Base-by-base conservation (phyloP, 1,140 invertebrate genomes). In the Hyles euphorbiae region DNA sequence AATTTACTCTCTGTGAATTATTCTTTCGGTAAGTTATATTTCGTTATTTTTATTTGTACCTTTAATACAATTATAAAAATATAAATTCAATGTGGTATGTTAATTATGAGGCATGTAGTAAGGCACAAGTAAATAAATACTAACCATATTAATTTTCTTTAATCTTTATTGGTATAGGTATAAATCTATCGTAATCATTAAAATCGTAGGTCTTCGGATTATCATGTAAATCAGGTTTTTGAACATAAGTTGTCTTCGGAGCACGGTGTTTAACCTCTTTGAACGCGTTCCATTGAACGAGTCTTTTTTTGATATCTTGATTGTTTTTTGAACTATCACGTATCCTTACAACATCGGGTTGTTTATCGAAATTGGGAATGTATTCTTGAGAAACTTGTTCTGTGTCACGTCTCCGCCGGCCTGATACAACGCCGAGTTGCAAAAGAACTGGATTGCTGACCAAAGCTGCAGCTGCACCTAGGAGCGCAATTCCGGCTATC, bases 401-500 rank as follows among this genome's bases (percentile, higher is more conserved):
- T 1, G 82, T 79, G 34, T 87, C 78, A 54, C 87, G 76, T 74
- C 76, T 82, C 58, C 72, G 66, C 69, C 75, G 76, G 5, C 93
- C 92, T 3, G 91, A 90, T 7, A 95, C 89, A 3, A 94, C 92
- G 51, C 94, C 94, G 36, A 96, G 87, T 74, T 95, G 94, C 5
- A 96, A 79, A 9, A 96, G 89, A 36, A 95, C 90, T 2, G 95
- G 95, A 83, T 95, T 95, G 51, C 92, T 92, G 44, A 94, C 93
- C 44, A 95, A 82, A 3, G 94, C 93, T 22, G 94, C 94, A 0
- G 94, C 94, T 5, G 94, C 94, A 22, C 95, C 95, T 34, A 96
- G 89, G 7, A 96, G 84, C 2, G 95, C 94, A 7, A 95, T 91
- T 40, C 94, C 95, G 7, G 94, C 94, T 61, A 96, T 81, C 0